phyloP scores from a whole-genome alignment of 2,113 vertebrate species.

The Fregetta grallaria region DNA sequence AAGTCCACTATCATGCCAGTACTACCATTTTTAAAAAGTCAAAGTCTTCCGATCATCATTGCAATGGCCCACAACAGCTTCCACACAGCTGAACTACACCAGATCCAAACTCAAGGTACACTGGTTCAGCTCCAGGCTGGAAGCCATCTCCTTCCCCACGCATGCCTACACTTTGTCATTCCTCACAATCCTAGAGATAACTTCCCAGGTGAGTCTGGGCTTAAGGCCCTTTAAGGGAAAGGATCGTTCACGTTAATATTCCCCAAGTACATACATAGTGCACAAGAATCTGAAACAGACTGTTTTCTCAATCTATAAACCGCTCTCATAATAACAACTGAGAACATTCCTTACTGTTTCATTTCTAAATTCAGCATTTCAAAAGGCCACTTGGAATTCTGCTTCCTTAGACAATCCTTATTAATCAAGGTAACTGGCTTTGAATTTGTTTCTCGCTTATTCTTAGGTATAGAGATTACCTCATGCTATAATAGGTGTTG shows the following conservation, averaged over 20 bases:
- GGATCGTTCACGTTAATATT: background rate
- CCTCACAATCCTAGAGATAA: background rate
- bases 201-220: background rate
- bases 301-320: background rate
- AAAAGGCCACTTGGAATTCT: background rate
- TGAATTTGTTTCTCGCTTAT: background rate
- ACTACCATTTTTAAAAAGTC: background rate
- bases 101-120: rapidly evolving
- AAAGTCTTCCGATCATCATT: background rate
- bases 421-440: background rate
- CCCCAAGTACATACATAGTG: background rate
- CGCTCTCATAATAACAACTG: background rate
- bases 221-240: background rate
- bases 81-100: background rate
- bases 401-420: background rate
- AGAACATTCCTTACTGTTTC: background rate
- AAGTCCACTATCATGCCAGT: background rate
- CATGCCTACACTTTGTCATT: background rate
- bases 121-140: background rate
- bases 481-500: background rate
- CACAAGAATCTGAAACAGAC: background rate
- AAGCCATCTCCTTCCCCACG: background rate
- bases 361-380: background rate
- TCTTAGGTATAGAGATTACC: background rate
- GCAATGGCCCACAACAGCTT: background rate